A percentile compares a stretch with the other conserved stretches of the same genome.
Evolutionary conservation across 2,113 vertebrate genomes (phyloP).

Genomic region (Sinocyclocheilus anophthalmus): DNA sequence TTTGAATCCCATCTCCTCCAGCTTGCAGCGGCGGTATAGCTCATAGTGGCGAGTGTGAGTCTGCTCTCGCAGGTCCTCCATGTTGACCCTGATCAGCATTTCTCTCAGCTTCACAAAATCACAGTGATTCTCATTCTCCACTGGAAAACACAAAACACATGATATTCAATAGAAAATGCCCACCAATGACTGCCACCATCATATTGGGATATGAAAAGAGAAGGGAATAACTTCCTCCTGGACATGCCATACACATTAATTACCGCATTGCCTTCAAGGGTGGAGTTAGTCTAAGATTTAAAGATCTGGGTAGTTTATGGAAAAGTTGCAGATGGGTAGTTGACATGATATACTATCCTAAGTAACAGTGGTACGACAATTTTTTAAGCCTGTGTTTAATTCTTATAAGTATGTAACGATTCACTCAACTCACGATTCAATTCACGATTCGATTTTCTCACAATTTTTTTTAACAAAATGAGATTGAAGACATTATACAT

Average conservation of each 20-base stretch:
- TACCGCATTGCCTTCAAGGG: background rate
- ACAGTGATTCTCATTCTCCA: constrained; percentile 97
- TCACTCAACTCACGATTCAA: no score
- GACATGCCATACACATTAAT: background rate
- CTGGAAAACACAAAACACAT: constrained; percentile 68
- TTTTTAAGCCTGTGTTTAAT: background rate
- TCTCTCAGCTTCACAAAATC: constrained; percentile 97
- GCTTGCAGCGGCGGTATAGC: constrained; percentile 95
- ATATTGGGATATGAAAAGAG: background rate
- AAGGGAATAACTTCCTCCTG: background rate
- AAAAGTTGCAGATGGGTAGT: background rate
- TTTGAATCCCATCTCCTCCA: constrained; percentile 99
- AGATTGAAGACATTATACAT: no score
- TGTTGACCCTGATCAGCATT: constrained; percentile 98
- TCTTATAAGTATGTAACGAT: background rate
- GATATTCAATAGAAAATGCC: background rate
- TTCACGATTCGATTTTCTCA: no score
- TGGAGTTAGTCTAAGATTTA: background rate
- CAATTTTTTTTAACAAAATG: no score
- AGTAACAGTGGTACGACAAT: background rate
- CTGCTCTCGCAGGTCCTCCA: constrained; percentile 98
- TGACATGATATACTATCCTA: background rate
- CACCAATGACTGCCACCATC: background rate
- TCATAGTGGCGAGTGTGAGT: constrained; percentile 97
- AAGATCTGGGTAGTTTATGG: background rate